These are phyloP conservation scores for Patella vulgata DNA, from an alignment of 1,140 invertebrate species.

Conservation along the genomic window DNA sequence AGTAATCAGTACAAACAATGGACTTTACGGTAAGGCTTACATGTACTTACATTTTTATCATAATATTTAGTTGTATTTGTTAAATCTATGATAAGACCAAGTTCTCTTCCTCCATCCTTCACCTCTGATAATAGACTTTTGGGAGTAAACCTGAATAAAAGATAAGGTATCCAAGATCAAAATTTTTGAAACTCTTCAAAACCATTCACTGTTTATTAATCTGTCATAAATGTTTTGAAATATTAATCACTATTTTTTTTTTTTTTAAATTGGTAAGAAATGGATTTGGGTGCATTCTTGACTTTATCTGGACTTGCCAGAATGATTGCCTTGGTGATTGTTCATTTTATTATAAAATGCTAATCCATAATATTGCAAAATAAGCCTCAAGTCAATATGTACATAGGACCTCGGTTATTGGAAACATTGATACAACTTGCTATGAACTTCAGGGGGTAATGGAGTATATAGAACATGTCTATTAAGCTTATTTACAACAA, in stretches of 20 bases:
- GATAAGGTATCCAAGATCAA: too few relatives aligned
- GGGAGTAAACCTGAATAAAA: constrained; percentile 41
- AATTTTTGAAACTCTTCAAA: too few relatives aligned
- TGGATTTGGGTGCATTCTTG: not conserved
- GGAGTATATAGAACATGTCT: too few relatives aligned
- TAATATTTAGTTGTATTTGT: constrained; percentile 78
- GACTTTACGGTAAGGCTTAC: too few relatives aligned
- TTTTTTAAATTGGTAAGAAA: not conserved
- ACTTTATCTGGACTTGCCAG: not conserved
- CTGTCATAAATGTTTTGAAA: not conserved
- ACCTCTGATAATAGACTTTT: constrained; percentile 49
- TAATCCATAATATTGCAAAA: too few relatives aligned
- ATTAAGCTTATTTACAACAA: not conserved
- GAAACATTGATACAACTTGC: too few relatives aligned
- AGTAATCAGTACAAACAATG: too few relatives aligned
- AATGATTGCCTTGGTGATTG: not conserved
- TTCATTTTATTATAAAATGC: too few relatives aligned
- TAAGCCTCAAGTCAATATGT: too few relatives aligned
- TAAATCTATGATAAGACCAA: constrained; percentile 76
- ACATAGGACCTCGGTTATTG: too few relatives aligned
- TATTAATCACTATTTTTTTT: not conserved
- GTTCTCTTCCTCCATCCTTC: constrained; percentile 68
- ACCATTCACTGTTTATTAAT: too few relatives aligned
- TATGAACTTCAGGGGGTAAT: too few relatives aligned
- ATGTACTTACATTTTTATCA: constrained; percentile 66